A percentile compares a stretch with the other conserved stretches of the same genome.
phyloP scores from a whole-genome alignment of 1,140 invertebrate genomes.

The Neoseiulus cucumeris region DNA sequence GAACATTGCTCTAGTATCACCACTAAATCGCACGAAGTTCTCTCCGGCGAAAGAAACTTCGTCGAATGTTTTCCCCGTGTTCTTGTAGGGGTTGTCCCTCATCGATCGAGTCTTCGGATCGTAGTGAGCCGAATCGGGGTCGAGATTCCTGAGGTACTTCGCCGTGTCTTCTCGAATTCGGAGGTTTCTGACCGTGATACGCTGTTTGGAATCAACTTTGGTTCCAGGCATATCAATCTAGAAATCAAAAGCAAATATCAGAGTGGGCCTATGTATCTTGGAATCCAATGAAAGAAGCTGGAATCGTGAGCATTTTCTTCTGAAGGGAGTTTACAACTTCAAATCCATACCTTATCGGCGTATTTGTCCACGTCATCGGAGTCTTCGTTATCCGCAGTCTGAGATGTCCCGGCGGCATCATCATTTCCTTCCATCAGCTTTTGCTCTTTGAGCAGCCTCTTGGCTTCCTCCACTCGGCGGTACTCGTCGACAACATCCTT shows the following conservation, averaged over 20 bases:
- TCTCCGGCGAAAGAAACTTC: conserved; percentile 81
- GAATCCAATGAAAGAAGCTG: too few species aligned
- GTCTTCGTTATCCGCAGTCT: conserved; percentile 34
- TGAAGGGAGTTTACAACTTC: too few species aligned
- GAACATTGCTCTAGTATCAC: conserved; percentile 75
- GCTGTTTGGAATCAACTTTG: conserved; percentile 93
- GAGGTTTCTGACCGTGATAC: conserved; percentile 93
- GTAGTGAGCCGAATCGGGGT: conserved; percentile 93
- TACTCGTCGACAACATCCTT: conserved; percentile 74
- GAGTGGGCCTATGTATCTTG: too few species aligned
- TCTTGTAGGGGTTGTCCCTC: conserved; percentile 85
- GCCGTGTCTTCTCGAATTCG: conserved; percentile 96
- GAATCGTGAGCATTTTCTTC: too few species aligned
- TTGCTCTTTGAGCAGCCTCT: conserved; percentile 60
- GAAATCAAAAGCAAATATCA: conserved; percentile 18
- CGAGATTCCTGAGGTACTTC: conserved; percentile 89
- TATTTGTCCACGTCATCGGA: conserved; percentile 87
- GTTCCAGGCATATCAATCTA: conserved; percentile 80
- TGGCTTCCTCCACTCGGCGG: conserved; percentile 50
- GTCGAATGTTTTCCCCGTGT: conserved; percentile 33
- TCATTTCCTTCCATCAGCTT: conserved; percentile 41
- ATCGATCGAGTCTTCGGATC: conserved; percentile 96
- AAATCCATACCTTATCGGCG: conserved; percentile 52
- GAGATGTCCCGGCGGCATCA: neutral
- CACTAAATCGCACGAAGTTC: conserved; percentile 81